Evolutionary conservation across 2,888 invertebrate species (phyloP), one percentile per base, ranked within the genome.

Genomic region (Trachelus tabidus): DNA sequence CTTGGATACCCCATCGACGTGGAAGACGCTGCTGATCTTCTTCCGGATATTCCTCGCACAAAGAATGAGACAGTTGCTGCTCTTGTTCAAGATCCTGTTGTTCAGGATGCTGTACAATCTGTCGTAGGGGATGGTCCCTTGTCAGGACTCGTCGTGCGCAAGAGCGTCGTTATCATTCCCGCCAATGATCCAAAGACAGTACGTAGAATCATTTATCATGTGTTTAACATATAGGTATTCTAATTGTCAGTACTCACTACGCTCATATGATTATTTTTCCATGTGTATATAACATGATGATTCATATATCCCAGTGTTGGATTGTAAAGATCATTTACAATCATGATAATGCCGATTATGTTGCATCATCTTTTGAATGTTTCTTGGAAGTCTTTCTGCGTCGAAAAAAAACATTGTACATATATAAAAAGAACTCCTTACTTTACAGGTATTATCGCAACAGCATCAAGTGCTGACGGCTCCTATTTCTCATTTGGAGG

Each of bases 101-200:
- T 87, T 4, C 84, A 87, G 73, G 82, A 82, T 74, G 86, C 86
- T 0, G 86, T 88, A 11, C 83, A 84, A 34, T 74, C 83, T 0
- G 79, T 84, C 0, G 81, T 85, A 30, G 83, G 81, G 34, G 87
- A 86, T 76, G 83, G 83, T 73, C 82, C 88, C 3, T 80, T 85
- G 35, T 82, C 85, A 12, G 88, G 87, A 33, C 80, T 88, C 4
- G 85, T 87, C 4, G 85, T 88, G 23, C 86, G 84, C 34, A 86
- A 82, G 68, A 80, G 83, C 12, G 80, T 84, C 34, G 80, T 82
- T 56, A 80, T 86, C 75, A 80, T 84, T 73, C 86, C 86, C 4
- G 86, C 83, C 11, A 79, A 73, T 34, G 79, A 81, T 73, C 85
- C 86, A 4, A 80, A 81, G 71, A 75, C 77, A 83, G 86, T 86